Percentiles rank a stretch among this genome's conserved stretches.
Evolutionary conservation across 2,888 invertebrate species (phyloP).

Genomic region (Scaptodrosophila latifasciaeformis): DNA sequence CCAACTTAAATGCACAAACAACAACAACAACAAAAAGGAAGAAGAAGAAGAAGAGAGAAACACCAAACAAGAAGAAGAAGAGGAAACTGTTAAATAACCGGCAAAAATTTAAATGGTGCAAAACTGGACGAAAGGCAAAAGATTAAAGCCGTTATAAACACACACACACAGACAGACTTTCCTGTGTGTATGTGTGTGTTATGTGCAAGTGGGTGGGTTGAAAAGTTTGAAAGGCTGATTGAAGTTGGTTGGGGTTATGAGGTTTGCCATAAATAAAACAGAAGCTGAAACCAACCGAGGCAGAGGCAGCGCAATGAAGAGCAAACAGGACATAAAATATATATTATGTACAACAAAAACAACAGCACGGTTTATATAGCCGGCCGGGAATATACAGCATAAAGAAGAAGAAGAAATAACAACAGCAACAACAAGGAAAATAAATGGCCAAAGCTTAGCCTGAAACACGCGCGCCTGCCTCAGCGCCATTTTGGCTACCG

Average conservation of each 20-base stretch:
- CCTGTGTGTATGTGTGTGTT: slow-evolving; percentile 22
- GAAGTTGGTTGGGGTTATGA: slow-evolving; percentile 19
- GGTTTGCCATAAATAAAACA: slow-evolving; percentile 60
- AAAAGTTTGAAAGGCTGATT: slow-evolving; percentile 5
- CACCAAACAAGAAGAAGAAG: no score
- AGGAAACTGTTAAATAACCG: not conserved
- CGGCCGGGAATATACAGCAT: slow-evolving; percentile 35
- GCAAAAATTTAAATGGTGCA: slow-evolving; percentile 53
- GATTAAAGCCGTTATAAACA: slow-evolving; percentile 52
- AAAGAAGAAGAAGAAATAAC: slow-evolving; percentile 10
- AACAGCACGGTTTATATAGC: slow-evolving; percentile 19
- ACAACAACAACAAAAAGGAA: slow-evolving; percentile 25
- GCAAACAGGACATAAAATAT: slow-evolving; percentile 50
- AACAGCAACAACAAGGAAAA: slow-evolving; percentile 16
- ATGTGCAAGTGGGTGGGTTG: slow-evolving; percentile 20
- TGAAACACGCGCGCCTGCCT: slow-evolving; percentile 39
- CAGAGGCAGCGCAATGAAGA: slow-evolving; percentile 32
- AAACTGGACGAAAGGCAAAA: slow-evolving; percentile 53
- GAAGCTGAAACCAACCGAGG: slow-evolving; percentile 9
- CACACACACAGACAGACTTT: not conserved
- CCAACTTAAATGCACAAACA: slow-evolving; percentile 46
- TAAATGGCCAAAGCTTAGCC: slow-evolving; percentile 42
- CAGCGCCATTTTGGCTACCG: slow-evolving; percentile 23
- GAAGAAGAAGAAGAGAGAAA: not conserved
- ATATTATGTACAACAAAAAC: slow-evolving; percentile 35